Percentiles rank a stretch among this genome's conserved stretches.
Conservation (phyloP, 2,113 vertebrate species). For the Pao palembangensis region DNA sequence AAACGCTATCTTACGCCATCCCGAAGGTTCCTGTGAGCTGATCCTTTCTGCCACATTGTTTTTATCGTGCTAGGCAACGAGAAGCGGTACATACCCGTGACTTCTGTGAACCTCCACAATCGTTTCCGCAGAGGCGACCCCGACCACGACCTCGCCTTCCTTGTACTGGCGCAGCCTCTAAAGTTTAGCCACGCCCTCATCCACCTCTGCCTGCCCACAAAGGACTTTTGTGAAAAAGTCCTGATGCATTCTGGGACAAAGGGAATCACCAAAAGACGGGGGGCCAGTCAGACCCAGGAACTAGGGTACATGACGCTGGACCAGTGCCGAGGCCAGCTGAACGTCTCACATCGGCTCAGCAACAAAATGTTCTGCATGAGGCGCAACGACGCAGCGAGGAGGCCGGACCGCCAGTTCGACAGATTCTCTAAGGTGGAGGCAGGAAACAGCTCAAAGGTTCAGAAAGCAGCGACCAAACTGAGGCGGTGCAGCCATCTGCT, state of each 20-base stretch:
- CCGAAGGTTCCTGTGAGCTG: background rate
- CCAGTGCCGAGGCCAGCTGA: constrained; percentile 72
- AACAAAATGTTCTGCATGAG: constrained; percentile 86
- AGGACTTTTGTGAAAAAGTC: constrained; percentile 84
- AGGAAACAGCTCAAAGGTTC: background rate
- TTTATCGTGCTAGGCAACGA: constrained; percentile 22
- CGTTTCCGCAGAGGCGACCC: constrained; percentile 50
- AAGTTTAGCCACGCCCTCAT: constrained; percentile 59
- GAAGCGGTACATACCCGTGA: constrained; percentile 14
- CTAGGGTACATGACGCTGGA: constrained; percentile 69
- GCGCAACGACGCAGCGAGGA: background rate
- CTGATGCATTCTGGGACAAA: constrained; percentile 70
- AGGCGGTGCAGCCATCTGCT: constrained; percentile 2
- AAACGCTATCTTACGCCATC: background rate
- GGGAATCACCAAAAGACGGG: constrained; percentile 56
- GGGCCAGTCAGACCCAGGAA: background rate
- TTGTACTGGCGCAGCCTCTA: constrained; percentile 68
- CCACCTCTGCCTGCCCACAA: constrained; percentile 81
- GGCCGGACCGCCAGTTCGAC: too few species aligned
- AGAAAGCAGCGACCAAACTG: background rate
- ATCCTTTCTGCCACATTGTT: background rate
- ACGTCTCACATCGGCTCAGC: constrained; percentile 70
- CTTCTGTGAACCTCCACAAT: constrained; percentile 63
- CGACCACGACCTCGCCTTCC: constrained; percentile 78
- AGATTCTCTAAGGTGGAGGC: background rate